A percentile compares a stretch with the other conserved stretches of the same genome.
Conservation (phyloP, 2,888 invertebrate genomes). For the Pherbina coryleti region DNA sequence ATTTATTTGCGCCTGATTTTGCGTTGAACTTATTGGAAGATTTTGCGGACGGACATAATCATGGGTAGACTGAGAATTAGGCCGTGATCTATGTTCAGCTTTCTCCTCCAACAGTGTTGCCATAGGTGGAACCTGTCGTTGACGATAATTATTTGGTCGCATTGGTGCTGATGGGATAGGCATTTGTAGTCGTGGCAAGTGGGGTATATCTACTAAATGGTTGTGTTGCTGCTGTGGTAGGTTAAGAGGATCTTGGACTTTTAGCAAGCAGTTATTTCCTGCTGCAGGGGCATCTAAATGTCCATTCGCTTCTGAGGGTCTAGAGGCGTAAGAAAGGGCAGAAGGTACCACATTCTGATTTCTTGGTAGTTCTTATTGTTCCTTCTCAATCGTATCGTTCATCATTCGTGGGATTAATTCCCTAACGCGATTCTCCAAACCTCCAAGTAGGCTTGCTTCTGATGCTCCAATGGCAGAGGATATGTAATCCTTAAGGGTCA, state of each 20-base stretch:
- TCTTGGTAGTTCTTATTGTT: background rate
- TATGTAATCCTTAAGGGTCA: background rate
- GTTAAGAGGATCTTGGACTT: too few species aligned
- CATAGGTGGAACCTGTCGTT: background rate
- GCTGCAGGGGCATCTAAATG: too few species aligned
- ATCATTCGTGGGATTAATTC: background rate
- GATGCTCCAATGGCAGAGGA: background rate
- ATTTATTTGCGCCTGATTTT: background rate
- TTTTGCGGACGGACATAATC: background rate
- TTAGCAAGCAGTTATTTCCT: too few species aligned
- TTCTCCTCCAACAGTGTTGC: background rate
- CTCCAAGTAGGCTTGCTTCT: background rate
- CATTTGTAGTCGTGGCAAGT: background rate
- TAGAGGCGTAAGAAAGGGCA: background rate
- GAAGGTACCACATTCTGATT: background rate
- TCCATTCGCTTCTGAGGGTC: background rate
- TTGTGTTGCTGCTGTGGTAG: too few species aligned
- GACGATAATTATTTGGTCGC: background rate
- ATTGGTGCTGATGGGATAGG: background rate
- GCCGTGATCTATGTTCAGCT: background rate
- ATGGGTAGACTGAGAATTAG: background rate
- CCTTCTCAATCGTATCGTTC: background rate
- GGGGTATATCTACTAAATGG: background rate
- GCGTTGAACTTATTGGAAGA: background rate
- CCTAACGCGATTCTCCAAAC: background rate